phyloP scores from a whole-genome alignment of 2,888 invertebrate species.

The Agrilus cyanescens region DNA sequence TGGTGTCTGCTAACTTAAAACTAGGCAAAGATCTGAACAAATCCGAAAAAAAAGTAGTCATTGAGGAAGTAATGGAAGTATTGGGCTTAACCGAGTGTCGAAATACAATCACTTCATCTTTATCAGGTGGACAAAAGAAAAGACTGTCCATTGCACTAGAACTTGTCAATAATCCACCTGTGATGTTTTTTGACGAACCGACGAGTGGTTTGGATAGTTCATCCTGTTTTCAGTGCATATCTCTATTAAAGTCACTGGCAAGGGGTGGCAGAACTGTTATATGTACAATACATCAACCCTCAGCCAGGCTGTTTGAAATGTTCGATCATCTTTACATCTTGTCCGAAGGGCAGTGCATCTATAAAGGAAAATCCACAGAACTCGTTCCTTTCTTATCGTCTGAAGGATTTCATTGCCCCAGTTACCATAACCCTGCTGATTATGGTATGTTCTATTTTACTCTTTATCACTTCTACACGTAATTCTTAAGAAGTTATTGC shows the following conservation, averaged over 20 bases:
- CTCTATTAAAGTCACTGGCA: slow-evolving; percentile 76
- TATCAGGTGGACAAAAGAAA: slow-evolving; percentile 87
- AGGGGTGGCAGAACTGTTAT: slow-evolving; percentile 83
- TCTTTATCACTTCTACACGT: not conserved
- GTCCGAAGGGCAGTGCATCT: slow-evolving; percentile 88
- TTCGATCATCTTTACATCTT: slow-evolving; percentile 88
- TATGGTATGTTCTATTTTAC: slow-evolving; percentile 51
- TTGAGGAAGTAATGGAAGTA: slow-evolving; percentile 77
- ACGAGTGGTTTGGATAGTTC: slow-evolving; percentile 89
- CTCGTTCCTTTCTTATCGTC: slow-evolving; percentile 80
- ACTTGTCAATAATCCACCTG: slow-evolving; percentile 90
- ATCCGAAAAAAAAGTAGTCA: slow-evolving; percentile 64
- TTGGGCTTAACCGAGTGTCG: slow-evolving; percentile 68
- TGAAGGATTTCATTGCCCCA: slow-evolving; percentile 79
- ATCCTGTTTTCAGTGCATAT: slow-evolving; percentile 87
- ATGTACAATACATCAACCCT: slow-evolving; percentile 94
- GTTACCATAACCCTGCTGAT: slow-evolving; percentile 95
- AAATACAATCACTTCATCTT: slow-evolving; percentile 65
- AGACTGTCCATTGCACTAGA: slow-evolving; percentile 84
- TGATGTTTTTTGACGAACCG: slow-evolving; percentile 96
- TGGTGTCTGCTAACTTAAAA: slow-evolving; percentile 87
- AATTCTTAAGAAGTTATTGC: too few relatives aligned
- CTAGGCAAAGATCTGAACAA: slow-evolving; percentile 66
- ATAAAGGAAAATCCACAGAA: slow-evolving; percentile 71
- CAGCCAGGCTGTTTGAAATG: slow-evolving; percentile 89